These are phyloP conservation scores for Ondatra zibethicus DNA, from an alignment of 2,113 vertebrate genomes.

Conservation along the genomic window DNA sequence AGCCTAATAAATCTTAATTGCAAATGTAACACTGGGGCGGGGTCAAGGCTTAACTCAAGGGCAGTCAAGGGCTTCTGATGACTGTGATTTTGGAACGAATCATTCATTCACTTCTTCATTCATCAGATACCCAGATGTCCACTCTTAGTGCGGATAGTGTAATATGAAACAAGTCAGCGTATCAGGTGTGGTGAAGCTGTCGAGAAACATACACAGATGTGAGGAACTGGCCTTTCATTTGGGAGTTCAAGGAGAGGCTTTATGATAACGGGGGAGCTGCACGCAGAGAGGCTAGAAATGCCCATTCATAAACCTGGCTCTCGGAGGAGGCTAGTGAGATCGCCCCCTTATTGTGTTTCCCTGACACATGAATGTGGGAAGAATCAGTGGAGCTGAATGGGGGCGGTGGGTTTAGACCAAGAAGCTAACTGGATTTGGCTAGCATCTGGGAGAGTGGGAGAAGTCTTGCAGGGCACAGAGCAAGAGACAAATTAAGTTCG, in stretches of 20 bases:
- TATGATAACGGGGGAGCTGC: not conserved
- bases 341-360: not conserved
- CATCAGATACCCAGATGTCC: not conserved
- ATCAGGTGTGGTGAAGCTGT: not conserved
- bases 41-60: slow-evolving; percentile 6
- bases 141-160: not conserved
- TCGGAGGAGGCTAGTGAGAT: not conserved
- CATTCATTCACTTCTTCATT: slow-evolving; percentile 40
- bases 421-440: not conserved
- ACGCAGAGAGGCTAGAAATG: not conserved
- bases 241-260: not conserved
- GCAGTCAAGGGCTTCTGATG: not conserved
- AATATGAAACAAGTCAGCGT: not conserved
- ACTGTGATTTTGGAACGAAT: not conserved
- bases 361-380: not conserved
- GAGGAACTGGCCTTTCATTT: not conserved
- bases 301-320: not conserved
- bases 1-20: not conserved
- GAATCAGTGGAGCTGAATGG: not conserved
- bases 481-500: not conserved
- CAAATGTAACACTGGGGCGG: not conserved
- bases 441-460: not conserved
- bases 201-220: not conserved
- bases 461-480: not conserved
- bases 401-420: fast-evolving